Conservation (phyloP, 2,113 vertebrate species). For the Cyprinodon tularosa region DNA sequence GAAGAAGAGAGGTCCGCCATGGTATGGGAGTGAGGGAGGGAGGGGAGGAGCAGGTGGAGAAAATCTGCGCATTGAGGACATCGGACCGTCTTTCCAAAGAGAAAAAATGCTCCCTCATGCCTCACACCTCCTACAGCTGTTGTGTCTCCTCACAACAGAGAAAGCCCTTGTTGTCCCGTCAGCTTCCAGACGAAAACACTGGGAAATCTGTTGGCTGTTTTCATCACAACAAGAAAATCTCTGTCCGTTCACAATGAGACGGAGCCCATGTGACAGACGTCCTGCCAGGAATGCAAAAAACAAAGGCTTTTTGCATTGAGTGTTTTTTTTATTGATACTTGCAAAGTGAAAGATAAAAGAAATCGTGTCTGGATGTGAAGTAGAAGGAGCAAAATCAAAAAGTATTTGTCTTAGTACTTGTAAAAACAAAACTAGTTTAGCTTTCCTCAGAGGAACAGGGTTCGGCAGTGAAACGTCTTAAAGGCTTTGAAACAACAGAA, state of each 20-base stretch:
- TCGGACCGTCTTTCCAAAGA: slow-evolving; percentile 27
- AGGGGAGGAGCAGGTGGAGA: slow-evolving; percentile 7
- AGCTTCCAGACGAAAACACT: slow-evolving; percentile 32
- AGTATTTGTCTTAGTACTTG: too few species aligned
- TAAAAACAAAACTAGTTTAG: too few species aligned
- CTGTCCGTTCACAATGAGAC: slow-evolving; percentile 24
- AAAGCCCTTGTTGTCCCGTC: slow-evolving; percentile 49
- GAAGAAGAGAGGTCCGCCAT: slow-evolving; percentile 37
- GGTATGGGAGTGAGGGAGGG: slow-evolving; percentile 16
- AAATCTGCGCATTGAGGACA: slow-evolving; percentile 25
- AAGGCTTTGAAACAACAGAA: too few species aligned
- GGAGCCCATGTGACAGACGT: slow-evolving; percentile 32
- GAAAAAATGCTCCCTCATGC: slow-evolving; percentile 19
- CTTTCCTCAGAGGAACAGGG: too few species aligned
- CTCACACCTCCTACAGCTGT: slow-evolving; percentile 44
- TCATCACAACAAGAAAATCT: slow-evolving; percentile 30
- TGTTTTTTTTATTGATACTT: background rate
- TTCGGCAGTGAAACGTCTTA: too few species aligned
- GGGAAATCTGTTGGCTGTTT: slow-evolving; percentile 33
- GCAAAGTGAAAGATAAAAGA: background rate
- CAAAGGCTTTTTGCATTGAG: background rate
- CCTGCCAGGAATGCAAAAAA: slow-evolving; percentile 2
- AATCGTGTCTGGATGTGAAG: background rate
- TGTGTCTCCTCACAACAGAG: slow-evolving; percentile 44
- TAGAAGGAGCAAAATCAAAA: too few species aligned